Evolutionary conservation across 2,888 invertebrate genomes (phyloP), one percentile per base, ranked within the genome.

Genomic region (Craniophora ligustri): DNA sequence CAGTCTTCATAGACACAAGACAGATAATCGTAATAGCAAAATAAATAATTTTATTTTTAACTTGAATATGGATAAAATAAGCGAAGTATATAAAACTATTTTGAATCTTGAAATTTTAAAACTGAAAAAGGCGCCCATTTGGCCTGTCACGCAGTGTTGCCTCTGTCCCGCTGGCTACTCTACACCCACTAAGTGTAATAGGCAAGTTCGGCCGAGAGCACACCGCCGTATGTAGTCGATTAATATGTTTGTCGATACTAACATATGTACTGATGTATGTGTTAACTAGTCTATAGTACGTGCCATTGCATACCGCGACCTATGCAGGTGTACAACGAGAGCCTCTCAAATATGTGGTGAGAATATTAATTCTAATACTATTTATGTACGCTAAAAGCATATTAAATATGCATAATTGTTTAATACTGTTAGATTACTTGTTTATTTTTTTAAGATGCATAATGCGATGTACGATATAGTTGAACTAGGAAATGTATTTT

Each of bases 251-350:
- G 84, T 81, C 78, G 71, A 86, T 83, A 79, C 84, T 86, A 82
- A 88, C 82, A 74, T 72, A 81, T 77, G 76, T 81, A 81, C 82
- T 83, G 80, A 86, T 84, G 83, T 75, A 87, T 78, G 87, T 87
- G 88, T 81, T 89, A 90, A 89, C 76, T 78, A 85, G 79, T 72
- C 66, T 76, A 75, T 77, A 79, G 82, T 72, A 82, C 78, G 79
- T 70, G 78, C 72, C 74, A 73, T 66, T 67, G 77, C 76, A 75
- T 62, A 72, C 71, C 72, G 50, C 15, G 50, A 45, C 57, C 61
- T 62, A 63, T 76, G 81, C 86, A 86, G 86, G 80, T 86, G 85
- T 81, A 77, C 78, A 77, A 38, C 50, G 46, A 56, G 56, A 60
- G 41, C 49, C 63, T 72, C 58, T 64, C 51, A 70, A 78, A 68